These are phyloP conservation scores for Marcusenius ussheri DNA, from an alignment of 2,113 vertebrate species.

Conservation along the genomic window DNA sequence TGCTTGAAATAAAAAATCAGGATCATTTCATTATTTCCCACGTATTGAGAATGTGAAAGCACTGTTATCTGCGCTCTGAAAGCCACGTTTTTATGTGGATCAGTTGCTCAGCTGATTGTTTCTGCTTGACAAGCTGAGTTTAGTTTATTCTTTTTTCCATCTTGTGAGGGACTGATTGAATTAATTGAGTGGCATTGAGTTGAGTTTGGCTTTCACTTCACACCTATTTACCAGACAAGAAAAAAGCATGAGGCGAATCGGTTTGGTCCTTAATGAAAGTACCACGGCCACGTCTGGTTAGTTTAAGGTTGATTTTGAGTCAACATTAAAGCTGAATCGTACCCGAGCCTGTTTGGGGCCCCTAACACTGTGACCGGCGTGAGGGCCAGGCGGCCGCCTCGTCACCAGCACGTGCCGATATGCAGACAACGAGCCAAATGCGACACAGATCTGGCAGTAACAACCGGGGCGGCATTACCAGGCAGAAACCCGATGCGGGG, in stretches of 20 bases:
- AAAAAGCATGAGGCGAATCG: background rate
- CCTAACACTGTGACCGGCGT: background rate
- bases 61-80: background rate
- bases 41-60: background rate
- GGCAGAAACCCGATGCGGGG: background rate
- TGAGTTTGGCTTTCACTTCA: background rate
- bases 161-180: background rate
- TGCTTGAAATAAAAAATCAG: background rate
- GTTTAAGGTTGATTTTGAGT: background rate
- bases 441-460: background rate
- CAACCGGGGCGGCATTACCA: background rate
- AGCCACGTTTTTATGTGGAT: background rate
- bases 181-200: background rate
- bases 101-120: background rate
- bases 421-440: background rate
- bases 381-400: background rate
- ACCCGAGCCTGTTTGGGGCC: background rate
- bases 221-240: background rate
- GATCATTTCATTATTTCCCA: background rate
- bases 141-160: background rate
- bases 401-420: background rate
- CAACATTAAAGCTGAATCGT: slow-evolving; percentile 6
- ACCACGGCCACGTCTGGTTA: background rate
- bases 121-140: background rate
- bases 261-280: background rate